Base-by-base conservation (phyloP, 2,113 vertebrate genomes). In the Ciconia boyciana region DNA sequence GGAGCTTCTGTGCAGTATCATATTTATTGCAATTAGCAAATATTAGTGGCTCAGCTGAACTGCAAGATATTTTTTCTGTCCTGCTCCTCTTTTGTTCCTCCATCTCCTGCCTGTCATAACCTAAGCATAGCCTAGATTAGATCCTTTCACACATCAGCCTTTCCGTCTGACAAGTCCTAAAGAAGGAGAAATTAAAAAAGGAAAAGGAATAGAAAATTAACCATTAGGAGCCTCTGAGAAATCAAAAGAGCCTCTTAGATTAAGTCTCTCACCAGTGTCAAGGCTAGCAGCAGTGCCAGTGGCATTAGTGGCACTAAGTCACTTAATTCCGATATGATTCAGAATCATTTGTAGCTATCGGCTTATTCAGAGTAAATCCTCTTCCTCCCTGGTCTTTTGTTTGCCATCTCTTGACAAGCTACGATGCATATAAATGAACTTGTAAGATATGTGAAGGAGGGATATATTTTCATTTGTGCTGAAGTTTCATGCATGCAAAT, bases 251-350 rank as follows among this genome's bases (percentile, higher is more conserved):
- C 41, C 49, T 93, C 85, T 93, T 76, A 91, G 46, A 85, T 91
- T 93, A 96, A 93, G 83, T 79, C 6, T 41, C 32, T 94, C 41
- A 83, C 66, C 58, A 87, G 39, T 83, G 87, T 93, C n/a, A 89
- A 60, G 62, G 43, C 66, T 54, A 69, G 76, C 62, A 88, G 75
- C 71, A 77, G 58, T 88, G 78, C 95, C 82, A 80, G 60, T 68
- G 93, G 87, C 94, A 94, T 97, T 96, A 97, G 64, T 70, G 58
- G 78, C 46, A 83, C 64, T 93, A 97, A 96, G 71, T 91, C 89
- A 91, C 71, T 97, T 97, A 97, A 96, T 94, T 96, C 90, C 19
- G 24, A 51, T 94, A 95, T 93, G 88, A 94, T 88, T 93, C 82
- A 91, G 70, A 96, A 95, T 96, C 19, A 92, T 96, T 96, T 93